Evolutionary conservation across 2,797 vertebrate species (phyloP).

Genomic region (Crax fasciolata): DNA sequence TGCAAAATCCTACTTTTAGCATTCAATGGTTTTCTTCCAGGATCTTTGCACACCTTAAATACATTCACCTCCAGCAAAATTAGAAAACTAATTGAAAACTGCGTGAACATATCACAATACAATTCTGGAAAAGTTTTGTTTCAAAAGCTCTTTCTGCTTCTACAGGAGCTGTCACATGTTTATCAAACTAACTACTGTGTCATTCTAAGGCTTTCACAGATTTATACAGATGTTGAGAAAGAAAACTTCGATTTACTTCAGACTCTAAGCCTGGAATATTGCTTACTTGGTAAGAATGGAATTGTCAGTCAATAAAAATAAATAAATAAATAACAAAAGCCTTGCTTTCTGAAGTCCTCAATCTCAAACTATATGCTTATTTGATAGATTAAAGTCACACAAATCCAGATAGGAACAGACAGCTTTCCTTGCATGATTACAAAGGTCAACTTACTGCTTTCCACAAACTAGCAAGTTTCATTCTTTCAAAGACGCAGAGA

Average conservation of each 20-base stretch:
- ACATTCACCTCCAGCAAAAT: not conserved
- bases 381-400: not conserved
- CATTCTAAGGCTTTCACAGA: conserved; percentile 58
- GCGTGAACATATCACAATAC: not conserved
- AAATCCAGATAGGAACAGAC: conserved; percentile 21
- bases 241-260: conserved; percentile 49
- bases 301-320: conserved; percentile 48
- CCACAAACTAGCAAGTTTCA: conserved; percentile 7
- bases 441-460: conserved; percentile 34
- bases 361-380: conserved; percentile 14
- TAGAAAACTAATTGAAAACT: not conserved
- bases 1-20: not conserved
- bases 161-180: conserved; percentile 25
- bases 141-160: conserved; percentile 33
- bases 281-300: conserved; percentile 52
- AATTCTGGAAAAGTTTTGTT: conserved; percentile 9
- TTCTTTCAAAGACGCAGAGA: conserved; percentile 11
- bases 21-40: not conserved
- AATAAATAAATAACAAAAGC: not conserved
- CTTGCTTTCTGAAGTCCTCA: conserved; percentile 15
- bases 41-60: not conserved
- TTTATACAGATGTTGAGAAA: conserved; percentile 55
- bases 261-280: conserved; percentile 59
- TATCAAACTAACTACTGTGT: conserved; percentile 23
- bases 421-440: not conserved